Conservation (phyloP, 2,797 vertebrate species). For the Coendou prehensilis region DNA sequence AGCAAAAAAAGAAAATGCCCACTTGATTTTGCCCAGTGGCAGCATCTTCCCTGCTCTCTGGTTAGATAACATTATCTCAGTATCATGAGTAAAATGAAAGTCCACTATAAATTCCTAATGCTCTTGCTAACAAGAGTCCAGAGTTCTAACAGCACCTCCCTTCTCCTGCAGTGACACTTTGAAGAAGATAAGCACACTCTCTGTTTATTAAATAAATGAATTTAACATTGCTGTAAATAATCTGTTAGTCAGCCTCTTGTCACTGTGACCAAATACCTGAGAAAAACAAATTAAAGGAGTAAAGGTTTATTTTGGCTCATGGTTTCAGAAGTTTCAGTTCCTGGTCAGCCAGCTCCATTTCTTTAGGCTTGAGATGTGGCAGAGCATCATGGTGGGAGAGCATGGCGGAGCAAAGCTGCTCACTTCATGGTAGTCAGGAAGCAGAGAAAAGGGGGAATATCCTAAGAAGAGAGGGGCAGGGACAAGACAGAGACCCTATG, state of each 20-base stretch:
- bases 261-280: not conserved
- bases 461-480: not conserved
- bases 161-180: not conserved
- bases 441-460: not conserved
- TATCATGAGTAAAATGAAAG: not conserved
- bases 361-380: not conserved
- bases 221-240: not conserved
- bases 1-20: not conserved
- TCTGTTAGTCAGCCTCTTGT: not conserved
- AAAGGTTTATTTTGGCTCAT: not conserved
- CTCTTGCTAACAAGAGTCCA: not conserved
- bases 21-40: not conserved
- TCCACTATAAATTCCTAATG: fast-evolving
- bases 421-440: not conserved
- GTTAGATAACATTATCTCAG: not conserved
- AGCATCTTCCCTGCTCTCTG: not conserved
- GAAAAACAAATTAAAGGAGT: not conserved
- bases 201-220: not conserved
- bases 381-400: not conserved
- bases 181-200: not conserved
- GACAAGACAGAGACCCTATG: not conserved
- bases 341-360: not conserved
- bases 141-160: not conserved
- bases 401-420: not conserved
- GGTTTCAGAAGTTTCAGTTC: not conserved